Evolutionary conservation across 1,140 invertebrate species (phyloP).

Genomic region (Eriosoma lanigerum): DNA sequence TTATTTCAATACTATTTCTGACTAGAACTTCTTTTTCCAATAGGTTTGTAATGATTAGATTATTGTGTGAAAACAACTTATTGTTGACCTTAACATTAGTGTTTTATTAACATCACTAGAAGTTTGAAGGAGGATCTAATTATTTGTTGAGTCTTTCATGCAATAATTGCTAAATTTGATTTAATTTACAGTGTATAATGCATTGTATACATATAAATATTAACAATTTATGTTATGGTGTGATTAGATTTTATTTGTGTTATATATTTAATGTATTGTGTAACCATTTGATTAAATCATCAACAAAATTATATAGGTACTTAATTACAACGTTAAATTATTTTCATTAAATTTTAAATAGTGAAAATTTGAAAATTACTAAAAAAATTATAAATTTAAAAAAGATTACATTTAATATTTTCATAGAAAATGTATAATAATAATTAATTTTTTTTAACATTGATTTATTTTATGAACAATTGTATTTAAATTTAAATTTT

Average conservation of each 20-base stretch:
- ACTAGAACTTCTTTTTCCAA: conserved; percentile 56
- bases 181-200: too few relatives aligned
- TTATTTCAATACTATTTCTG: conserved; percentile 73
- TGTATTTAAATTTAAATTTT: too few relatives aligned
- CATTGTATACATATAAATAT: too few relatives aligned
- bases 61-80: conserved; percentile 36
- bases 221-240: conserved; percentile 5
- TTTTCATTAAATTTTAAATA: too few relatives aligned
- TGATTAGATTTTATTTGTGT: conserved; percentile 16
- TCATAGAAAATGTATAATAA: too few relatives aligned
- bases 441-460: too few relatives aligned
- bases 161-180: not conserved
- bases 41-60: conserved; percentile 42
- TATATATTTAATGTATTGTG: not conserved
- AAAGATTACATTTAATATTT: too few relatives aligned
- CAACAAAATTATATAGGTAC: too few relatives aligned
- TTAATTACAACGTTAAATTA: too few relatives aligned
- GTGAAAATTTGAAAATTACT: too few relatives aligned
- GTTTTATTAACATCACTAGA: conserved; percentile 33
- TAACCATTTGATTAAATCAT: not conserved
- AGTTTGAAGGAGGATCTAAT: conserved; percentile 34
- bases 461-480: too few relatives aligned
- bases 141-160: not conserved
- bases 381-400: too few relatives aligned
- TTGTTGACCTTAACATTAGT: conserved; percentile 24